Evolutionary conservation across 2,113 vertebrate species (phyloP), one percentile per base, ranked within the genome.

Genomic region (Phocoena sinus): DNA sequence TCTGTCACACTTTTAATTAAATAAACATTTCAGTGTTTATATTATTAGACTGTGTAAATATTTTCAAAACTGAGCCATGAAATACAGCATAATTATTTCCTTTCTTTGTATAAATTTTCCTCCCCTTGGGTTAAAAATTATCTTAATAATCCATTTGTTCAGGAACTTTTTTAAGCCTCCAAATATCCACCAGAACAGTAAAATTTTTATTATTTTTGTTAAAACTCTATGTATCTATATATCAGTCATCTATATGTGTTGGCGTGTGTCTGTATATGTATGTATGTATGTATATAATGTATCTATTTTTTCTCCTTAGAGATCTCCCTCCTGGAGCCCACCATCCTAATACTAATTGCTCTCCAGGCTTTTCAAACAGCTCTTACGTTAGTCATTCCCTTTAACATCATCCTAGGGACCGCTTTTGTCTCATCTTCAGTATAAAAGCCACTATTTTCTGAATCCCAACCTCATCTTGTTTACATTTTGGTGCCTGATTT

Each of bases 31-130:
- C 89, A 77, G 17, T 83, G 41, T 81, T 92, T 89, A 50, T 68
- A 63, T 68, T 80, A 88, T 76, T 81, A 97, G 81, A 62, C 44
- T 84, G 79, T 88, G 25, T 80, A 95, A 97, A 77, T 95, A 93
- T 97, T 91, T 97, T 92, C 63, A 94, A n/a, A 95, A 21, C 41
- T 92, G 44, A 97, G 53, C 91, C 60, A 67, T 95, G 60, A 95
- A 96, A 96, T 90, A 87, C 14, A 77, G 33, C 44, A 77, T 85
- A 92, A 84, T 88, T 92, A 74, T 84, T 92, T 88, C 20, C 58
- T 92, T 89, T 89, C 28, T 94, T 95, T 85, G 31, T 82, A 53
- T 90, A 92, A 63, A 63, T 90, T 94, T 96, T 70, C 17, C 23
- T 79, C 36, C n/a, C n/a, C 38, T 83, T 58, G 17, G 36, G 10